A percentile compares a stretch with the other conserved stretches of the same genome.
Conservation (phyloP, 2,797 vertebrate genomes). For the Clarias fuscus region DNA sequence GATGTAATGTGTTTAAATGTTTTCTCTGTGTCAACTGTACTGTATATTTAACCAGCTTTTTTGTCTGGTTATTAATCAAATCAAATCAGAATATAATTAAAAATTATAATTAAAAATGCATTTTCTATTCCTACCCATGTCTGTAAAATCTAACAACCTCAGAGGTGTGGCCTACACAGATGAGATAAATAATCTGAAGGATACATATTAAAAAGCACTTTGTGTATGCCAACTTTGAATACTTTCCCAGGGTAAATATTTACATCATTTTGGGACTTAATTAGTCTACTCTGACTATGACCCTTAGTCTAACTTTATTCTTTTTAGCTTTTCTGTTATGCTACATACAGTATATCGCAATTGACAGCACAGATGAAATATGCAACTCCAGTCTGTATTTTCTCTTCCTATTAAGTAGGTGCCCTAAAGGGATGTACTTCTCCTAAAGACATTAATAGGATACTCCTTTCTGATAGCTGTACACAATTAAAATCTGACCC, state of each 20-base stretch:
- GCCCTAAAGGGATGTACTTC: neutral
- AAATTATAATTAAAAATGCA: neutral
- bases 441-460: neutral
- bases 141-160: neutral
- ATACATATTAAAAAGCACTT: neutral
- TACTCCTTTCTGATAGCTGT: neutral
- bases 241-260: no score
- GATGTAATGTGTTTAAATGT: no score
- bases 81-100: no score
- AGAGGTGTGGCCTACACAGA: neutral
- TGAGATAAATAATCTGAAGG: neutral
- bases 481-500: neutral
- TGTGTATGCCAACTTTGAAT: neutral
- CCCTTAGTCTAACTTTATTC: neutral
- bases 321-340: neutral
- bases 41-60: no score
- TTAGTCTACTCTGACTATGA: neutral
- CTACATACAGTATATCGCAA: neutral
- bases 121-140: neutral
- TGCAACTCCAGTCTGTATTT: neutral
- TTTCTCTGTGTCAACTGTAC: no score
- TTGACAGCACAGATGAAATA: neutral
- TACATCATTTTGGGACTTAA: no score
- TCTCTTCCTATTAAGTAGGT: neutral
- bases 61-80: no score